Base-by-base conservation (phyloP, 2,888 invertebrate species). In the Melinaea marsaeus region DNA sequence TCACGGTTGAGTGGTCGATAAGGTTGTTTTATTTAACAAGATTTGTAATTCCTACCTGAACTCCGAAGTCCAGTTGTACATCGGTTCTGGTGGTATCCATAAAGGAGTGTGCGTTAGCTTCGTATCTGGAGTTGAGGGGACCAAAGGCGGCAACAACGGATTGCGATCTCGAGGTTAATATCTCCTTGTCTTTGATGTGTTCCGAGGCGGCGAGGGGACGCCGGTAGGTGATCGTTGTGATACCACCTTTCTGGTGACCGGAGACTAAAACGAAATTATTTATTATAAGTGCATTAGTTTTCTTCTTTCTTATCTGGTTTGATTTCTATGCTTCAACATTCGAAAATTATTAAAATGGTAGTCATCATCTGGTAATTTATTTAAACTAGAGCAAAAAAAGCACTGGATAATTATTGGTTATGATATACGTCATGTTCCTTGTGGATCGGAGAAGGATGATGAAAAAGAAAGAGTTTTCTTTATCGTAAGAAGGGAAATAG, bases 91-190 rank as follows among this genome's bases (percentile, higher is more conserved):
- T 95, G 72, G 93, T 94, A 75, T 95, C 95, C 78, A 93, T 92
- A 67, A 92, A 92, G 59, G 93, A 93, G 80, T 97, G 97, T 0
- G 97, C 95, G 75, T 96, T 96, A 4, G 97, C 96, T 80, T 97
- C 97, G 72, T 93, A 93, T 60, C 94, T 86, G 0, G 93, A 91
- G 88, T 96, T 97, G 42, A 98, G 89, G 0, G 95, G 95, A 0
- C 98, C 97, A 72, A 97, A 95, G 4, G 97, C 97, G 0, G 97
- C 97, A 61, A 98, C 95, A 3, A 97, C 94, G 35, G 94, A 95
- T 34, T 95, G 94, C 42, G 95, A 93, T 0, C 93, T 89, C 34
- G 94, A 92, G 2, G 92, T 90, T 0, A 94, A 92, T 59, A 96
- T 93, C 69, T 94, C 93, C 71, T 92, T 91, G 83, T 96, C 96